phyloP scores from a whole-genome alignment of 2,797 vertebrate species.

The Aulostomus chinensis region DNA sequence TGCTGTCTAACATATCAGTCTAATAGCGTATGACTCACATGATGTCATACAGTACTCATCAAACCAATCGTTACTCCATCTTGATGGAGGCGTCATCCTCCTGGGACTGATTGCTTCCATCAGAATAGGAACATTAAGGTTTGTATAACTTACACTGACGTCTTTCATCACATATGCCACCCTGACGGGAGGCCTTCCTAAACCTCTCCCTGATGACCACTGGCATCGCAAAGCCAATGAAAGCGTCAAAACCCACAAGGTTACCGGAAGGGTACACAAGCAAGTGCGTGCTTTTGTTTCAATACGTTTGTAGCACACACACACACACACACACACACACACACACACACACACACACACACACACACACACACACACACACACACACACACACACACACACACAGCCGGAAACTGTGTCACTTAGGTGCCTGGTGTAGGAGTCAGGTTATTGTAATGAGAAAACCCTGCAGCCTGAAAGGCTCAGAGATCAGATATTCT shows the following conservation, averaged over 20 bases:
- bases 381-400: slow-evolving; percentile 33
- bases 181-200: slow-evolving; percentile 26
- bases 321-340: too few species aligned
- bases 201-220: slow-evolving; percentile 7
- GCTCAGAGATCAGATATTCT: slow-evolving; percentile 75
- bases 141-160: slow-evolving; percentile 9
- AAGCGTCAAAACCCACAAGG: slow-evolving; percentile 18
- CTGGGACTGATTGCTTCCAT: too few species aligned
- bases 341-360: too few species aligned
- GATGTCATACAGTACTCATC: too few species aligned
- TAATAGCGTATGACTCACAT: too few species aligned
- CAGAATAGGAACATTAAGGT: too few species aligned
- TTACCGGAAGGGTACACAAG: slow-evolving; percentile 21
- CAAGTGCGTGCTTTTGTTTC: slow-evolving; percentile 17
- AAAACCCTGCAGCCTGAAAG: slow-evolving; percentile 63
- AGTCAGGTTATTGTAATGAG: slow-evolving; percentile 69
- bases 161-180: slow-evolving; percentile 5
- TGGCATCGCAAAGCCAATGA: slow-evolving; percentile 15
- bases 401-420: slow-evolving; percentile 43
- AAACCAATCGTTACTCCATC: too few species aligned
- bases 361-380: too few species aligned
- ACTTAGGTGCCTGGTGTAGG: slow-evolving; percentile 49
- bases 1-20: too few species aligned
- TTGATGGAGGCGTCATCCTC: too few species aligned
- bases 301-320: slow-evolving; percentile 3